Conservation (phyloP, 2,797 vertebrate species). For the Peromyscus melanophrys region DNA sequence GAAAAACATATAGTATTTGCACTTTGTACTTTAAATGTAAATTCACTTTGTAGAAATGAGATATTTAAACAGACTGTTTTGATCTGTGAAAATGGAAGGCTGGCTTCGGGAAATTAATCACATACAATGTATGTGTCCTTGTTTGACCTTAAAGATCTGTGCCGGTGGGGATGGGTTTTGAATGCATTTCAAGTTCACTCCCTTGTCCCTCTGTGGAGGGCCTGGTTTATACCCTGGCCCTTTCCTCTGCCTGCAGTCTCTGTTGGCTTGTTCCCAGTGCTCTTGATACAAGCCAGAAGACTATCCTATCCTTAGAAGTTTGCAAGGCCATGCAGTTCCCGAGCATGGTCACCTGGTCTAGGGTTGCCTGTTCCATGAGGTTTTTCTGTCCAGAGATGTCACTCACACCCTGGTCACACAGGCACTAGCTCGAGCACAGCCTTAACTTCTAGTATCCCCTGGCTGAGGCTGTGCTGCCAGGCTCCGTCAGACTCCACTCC, state of each 20-base stretch:
- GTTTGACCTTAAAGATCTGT: slow-evolving; percentile 91
- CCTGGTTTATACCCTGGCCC: neutral
- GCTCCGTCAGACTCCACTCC: neutral
- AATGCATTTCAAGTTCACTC: slow-evolving; percentile 89
- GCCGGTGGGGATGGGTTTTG: slow-evolving; percentile 92
- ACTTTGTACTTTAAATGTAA: slow-evolving; percentile 99
- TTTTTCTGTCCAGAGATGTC: slow-evolving; percentile 41
- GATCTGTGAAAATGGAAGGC: slow-evolving; percentile 96
- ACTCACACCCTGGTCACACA: slow-evolving; percentile 19
- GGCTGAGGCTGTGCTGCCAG: neutral
- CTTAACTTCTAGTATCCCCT: neutral
- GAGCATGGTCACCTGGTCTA: neutral
- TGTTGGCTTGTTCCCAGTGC: slow-evolving; percentile 63
- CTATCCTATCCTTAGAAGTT: neutral
- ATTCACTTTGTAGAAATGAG: slow-evolving; percentile 99
- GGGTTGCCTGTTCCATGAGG: neutral
- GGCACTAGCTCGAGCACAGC: slow-evolving; percentile 27
- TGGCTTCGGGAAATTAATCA: slow-evolving; percentile 93
- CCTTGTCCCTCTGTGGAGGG: slow-evolving; percentile 50
- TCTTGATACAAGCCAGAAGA: neutral
- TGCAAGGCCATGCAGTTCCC: slow-evolving; percentile 29
- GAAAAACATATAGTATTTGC: slow-evolving; percentile 96
- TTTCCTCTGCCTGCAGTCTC: slow-evolving; percentile 60
- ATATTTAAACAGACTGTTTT: slow-evolving; percentile 96
- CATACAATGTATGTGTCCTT: slow-evolving; percentile 98